These are phyloP conservation scores for Peromyscus eremicus DNA, from an alignment of 2,797 vertebrate species.

Conservation along the genomic window DNA sequence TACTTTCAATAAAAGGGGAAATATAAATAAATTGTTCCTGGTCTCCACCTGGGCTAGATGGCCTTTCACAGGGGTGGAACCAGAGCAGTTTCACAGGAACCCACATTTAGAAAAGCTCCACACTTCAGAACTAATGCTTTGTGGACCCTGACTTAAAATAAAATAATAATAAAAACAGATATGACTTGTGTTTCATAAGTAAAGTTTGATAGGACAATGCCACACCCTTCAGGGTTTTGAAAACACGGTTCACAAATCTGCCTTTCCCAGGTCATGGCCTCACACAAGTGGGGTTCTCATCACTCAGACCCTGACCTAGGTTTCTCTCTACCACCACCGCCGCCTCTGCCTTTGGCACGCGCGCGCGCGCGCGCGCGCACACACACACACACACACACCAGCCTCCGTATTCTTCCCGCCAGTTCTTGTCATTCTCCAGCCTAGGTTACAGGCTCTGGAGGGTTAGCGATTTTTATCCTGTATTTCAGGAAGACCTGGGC, in stretches of 20 bases:
- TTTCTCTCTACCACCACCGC: not conserved
- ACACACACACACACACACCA: no score
- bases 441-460: not conserved
- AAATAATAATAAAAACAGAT: not conserved
- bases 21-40: not conserved
- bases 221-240: not conserved
- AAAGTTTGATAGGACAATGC: not conserved
- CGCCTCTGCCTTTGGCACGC: no score
- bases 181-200: not conserved
- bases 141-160: not conserved
- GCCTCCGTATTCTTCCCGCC: not conserved
- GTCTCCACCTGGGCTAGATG: not conserved
- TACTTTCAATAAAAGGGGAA: no score
- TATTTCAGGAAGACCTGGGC: not conserved
- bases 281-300: not conserved
- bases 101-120: not conserved
- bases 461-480: not conserved
- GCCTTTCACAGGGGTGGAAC: not conserved
- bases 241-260: not conserved
- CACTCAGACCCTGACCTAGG: not conserved
- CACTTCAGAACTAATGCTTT: not conserved
- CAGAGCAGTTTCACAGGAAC: not conserved
- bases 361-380: no score
- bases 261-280: not conserved
- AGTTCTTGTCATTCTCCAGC: not conserved